These are phyloP conservation scores for Laterallus jamaicensis DNA, from an alignment of 2,113 vertebrate genomes.

Conservation along the genomic window DNA sequence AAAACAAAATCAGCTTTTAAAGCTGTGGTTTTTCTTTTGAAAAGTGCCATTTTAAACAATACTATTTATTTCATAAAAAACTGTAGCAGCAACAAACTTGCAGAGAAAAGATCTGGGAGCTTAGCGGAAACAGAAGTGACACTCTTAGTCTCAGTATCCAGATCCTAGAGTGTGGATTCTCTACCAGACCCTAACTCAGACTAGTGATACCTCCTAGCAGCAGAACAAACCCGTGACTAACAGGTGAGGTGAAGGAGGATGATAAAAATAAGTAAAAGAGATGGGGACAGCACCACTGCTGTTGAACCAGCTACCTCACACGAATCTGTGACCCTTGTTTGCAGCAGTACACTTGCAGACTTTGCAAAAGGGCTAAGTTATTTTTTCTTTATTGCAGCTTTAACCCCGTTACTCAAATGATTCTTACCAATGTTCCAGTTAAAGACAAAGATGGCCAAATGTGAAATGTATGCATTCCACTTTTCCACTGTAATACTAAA, in stretches of 20 bases:
- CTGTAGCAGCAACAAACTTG: neutral
- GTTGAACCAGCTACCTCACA: neutral
- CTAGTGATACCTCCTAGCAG: neutral
- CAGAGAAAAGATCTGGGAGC: neutral
- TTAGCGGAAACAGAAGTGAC: neutral
- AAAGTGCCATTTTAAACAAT: neutral
- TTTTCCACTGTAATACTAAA: neutral
- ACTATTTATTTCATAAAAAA: neutral
- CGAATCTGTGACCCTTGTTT: neutral
- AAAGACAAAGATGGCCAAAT: neutral
- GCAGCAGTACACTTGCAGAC: neutral
- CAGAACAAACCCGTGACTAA: neutral
- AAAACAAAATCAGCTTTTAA: neutral
- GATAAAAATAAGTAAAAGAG: neutral
- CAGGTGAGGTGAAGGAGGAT: neutral
- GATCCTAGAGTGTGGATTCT: neutral
- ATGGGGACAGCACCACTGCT: neutral
- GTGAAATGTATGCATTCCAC: neutral
- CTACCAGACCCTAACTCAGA: neutral
- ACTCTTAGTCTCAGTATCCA: neutral
- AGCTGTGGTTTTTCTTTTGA: neutral
- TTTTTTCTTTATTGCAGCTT: neutral
- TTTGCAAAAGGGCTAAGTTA: neutral
- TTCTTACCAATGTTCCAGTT: neutral
- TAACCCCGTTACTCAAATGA: neutral